Conservation (phyloP, 2,113 vertebrate genomes). For the Mystacornis crossleyi region DNA sequence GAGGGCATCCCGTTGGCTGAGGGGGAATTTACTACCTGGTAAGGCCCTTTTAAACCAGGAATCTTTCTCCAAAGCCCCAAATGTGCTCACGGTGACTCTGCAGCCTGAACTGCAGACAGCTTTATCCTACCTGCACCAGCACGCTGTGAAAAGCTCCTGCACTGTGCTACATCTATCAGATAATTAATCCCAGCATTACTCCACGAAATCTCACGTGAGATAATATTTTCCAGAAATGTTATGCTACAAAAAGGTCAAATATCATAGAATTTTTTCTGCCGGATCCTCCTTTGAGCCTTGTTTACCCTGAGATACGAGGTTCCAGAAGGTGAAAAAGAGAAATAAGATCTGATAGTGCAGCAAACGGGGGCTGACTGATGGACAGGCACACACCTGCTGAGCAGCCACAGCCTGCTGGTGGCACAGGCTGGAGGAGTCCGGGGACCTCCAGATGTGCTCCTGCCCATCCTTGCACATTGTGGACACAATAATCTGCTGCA, state of each 20-base stretch:
- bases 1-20: background rate
- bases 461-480: background rate
- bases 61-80: background rate
- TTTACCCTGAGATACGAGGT: conserved; percentile 1
- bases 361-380: accelerated
- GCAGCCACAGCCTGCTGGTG: background rate
- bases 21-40: accelerated
- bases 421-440: background rate
- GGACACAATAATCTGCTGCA: background rate
- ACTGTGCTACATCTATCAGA: background rate
- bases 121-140: background rate
- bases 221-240: conserved; percentile 30
- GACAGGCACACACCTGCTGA: background rate
- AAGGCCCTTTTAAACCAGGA: background rate
- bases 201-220: background rate
- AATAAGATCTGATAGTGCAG: background rate
- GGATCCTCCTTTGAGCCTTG: background rate
- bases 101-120: background rate
- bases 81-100: background rate
- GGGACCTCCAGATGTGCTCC: background rate
- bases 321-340: background rate
- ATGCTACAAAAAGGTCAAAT: conserved; percentile 43
- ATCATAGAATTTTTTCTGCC: background rate
- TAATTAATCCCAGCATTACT: conserved; percentile 28
- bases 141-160: background rate